Conservation (phyloP, 2,888 invertebrate species). For the Creontiades dilutus region DNA sequence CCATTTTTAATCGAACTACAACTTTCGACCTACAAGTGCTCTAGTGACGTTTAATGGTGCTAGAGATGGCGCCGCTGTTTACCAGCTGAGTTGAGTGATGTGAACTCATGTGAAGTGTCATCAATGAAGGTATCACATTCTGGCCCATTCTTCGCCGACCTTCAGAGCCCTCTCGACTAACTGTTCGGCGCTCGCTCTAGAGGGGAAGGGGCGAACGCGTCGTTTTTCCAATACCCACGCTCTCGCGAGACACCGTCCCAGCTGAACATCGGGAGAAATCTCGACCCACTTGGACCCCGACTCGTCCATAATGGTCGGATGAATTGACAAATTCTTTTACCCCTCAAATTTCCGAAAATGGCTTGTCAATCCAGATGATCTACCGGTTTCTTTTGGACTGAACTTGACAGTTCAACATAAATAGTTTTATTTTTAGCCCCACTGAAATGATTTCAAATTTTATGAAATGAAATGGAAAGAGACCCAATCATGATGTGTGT, state of each 20-base stretch:
- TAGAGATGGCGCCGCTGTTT: slow-evolving; percentile 61
- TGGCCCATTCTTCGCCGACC: slow-evolving; percentile 32
- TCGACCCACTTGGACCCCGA: not conserved
- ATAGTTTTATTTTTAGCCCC: too few species aligned
- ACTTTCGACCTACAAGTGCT: slow-evolving; percentile 46
- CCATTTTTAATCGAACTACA: not conserved
- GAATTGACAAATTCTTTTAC: too few species aligned
- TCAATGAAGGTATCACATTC: slow-evolving; percentile 68
- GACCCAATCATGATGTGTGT: too few species aligned
- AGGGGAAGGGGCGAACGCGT: not conserved
- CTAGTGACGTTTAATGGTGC: slow-evolving; percentile 56
- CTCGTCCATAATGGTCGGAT: too few species aligned
- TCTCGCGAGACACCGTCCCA: not conserved
- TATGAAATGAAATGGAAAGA: too few species aligned
- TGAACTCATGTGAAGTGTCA: slow-evolving; percentile 58
- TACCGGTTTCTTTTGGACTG: too few species aligned
- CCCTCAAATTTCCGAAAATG: too few species aligned
- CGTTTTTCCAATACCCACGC: not conserved
- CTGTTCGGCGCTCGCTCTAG: not conserved
- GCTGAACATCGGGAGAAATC: not conserved
- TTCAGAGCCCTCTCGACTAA: not conserved
- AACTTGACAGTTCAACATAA: too few species aligned
- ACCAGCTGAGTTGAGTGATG: slow-evolving; percentile 49
- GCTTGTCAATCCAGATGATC: too few species aligned
- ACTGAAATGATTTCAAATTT: too few species aligned